These are phyloP conservation scores for Pygoscelis antarcticus DNA, from an alignment of 2,113 vertebrate species.

Conservation along the genomic window DNA sequence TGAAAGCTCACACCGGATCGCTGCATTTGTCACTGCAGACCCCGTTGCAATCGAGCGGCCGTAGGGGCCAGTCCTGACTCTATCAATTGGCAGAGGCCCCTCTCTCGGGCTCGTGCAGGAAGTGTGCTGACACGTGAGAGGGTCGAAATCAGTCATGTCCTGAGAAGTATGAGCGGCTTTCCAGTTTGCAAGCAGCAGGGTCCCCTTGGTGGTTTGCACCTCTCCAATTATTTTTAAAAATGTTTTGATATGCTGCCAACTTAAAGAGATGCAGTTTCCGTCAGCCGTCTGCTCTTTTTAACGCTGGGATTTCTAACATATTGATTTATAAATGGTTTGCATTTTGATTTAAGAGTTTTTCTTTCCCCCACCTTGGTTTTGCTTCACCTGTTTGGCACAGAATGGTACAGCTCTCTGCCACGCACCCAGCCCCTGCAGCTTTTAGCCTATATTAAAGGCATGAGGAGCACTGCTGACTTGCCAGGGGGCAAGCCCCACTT, in stretches of 20 bases:
- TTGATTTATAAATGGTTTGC: background rate
- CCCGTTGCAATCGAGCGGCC: fast-evolving
- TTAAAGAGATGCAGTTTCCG: constrained; percentile 24
- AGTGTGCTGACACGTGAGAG: background rate
- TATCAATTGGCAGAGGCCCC: background rate
- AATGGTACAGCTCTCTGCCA: background rate
- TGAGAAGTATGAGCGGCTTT: background rate
- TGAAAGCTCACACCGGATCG: fast-evolving
- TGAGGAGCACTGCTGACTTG: background rate
- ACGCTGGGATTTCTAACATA: background rate
- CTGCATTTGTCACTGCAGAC: background rate
- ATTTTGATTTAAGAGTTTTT: background rate
- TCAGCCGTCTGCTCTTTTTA: background rate
- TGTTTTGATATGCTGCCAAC: background rate
- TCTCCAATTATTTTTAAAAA: constrained; percentile 24
- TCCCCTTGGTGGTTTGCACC: background rate
- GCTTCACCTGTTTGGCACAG: background rate
- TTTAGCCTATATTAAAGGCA: background rate
- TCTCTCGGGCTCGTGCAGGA: fast-evolving
- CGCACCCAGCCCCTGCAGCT: background rate
- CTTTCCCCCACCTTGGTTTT: background rate
- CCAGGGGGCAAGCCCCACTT: no score
- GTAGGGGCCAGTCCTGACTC: fast-evolving
- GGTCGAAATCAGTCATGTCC: background rate
- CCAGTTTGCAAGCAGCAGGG: background rate